Evolutionary conservation across 2,113 vertebrate genomes (phyloP), one percentile per base, ranked within the genome.

Genomic region (Microcebus murinus): DNA sequence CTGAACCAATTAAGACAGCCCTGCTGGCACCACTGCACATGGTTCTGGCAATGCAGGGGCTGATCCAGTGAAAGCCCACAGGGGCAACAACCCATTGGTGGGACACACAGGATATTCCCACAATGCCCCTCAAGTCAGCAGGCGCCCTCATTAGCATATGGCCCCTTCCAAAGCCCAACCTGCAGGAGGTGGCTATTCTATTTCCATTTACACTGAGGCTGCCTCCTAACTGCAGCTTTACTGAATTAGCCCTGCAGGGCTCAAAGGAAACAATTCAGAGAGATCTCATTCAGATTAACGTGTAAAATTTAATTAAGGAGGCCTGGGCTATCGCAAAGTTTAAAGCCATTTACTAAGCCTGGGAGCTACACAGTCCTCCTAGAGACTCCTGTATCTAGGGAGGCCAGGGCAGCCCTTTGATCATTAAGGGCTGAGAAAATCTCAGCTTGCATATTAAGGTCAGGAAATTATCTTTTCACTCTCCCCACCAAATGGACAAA

Each of bases 381-480:
- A 21, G 73, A 76, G 73, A 31, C 20, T 42, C 76, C 63, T 42
- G 84, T n/a, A 68, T 36, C 50, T 27, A 11, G 79, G 50, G 87
- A 83, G 71, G 59, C 74, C 2, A 2, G 48, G 13, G 76, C 81
- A 48, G 94, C 81, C 67, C 94, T 97, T 92, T 97, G 97, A 98
- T 98, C 94, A 84, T 92, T 96, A 96, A 71, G 90, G 0, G 8
- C 91, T 59, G 73, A 96, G 94, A 92, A 96, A 96, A 84, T 94
- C 96, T 97, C 95, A 52, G 92, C 90, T 92, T 97, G 97, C 96
- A 95, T 95, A 97, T 97, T 96, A 97, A 97, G 96, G 95, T 95
- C 96, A 95, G 97, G 82, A 97, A 97, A 97, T 97, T 91, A 97
- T 91, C 92, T 25, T 52, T 96, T 90, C 82, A 12, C 80, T 97